A percentile compares a stretch with the other conserved stretches of the same genome.
phyloP scores from a whole-genome alignment of 1,140 invertebrate genomes.

The Calephelis nemesis region DNA sequence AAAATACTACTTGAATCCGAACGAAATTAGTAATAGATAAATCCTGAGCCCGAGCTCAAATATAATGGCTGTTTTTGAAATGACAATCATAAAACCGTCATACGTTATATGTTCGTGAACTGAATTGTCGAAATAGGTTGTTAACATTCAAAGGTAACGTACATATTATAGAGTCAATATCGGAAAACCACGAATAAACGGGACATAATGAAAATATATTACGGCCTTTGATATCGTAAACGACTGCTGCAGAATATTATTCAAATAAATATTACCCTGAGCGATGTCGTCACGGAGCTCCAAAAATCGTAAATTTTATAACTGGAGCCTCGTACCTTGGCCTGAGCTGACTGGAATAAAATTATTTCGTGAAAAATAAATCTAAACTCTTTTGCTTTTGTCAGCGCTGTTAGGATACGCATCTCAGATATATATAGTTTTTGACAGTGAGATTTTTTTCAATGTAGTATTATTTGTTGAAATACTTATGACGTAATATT shows the following conservation, averaged over 20 bases:
- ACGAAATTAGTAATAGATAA: too few relatives aligned
- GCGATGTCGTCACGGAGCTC: conserved; percentile 44
- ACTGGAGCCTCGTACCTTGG: conserved; percentile 17
- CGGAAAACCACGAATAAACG: conserved; percentile 56
- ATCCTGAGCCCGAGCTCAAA: background rate
- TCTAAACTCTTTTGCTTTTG: too few relatives aligned
- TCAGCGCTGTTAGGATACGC: too few relatives aligned
- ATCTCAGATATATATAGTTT: too few relatives aligned
- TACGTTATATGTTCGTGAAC: conserved; percentile 28
- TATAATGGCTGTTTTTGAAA: conserved; percentile 2
- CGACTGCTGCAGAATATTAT: conserved; percentile 50
- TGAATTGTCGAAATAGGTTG: conserved; percentile 39
- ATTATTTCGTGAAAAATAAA: background rate
- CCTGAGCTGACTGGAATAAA: conserved; percentile 2
- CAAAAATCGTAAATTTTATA: conserved; percentile 59
- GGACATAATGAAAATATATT: conserved; percentile 65
- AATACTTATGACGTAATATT: too few relatives aligned
- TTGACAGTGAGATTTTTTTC: too few relatives aligned
- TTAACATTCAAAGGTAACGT: conserved; percentile 55
- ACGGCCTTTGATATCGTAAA: conserved; percentile 48
- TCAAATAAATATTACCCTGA: conserved; percentile 58
- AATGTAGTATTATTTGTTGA: too few relatives aligned
- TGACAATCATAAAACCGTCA: conserved; percentile 34
- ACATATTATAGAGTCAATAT: conserved; percentile 55
- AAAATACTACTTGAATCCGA: too few relatives aligned